phyloP scores from a whole-genome alignment of 1,140 invertebrate species.

The Laupala kohalensis region DNA sequence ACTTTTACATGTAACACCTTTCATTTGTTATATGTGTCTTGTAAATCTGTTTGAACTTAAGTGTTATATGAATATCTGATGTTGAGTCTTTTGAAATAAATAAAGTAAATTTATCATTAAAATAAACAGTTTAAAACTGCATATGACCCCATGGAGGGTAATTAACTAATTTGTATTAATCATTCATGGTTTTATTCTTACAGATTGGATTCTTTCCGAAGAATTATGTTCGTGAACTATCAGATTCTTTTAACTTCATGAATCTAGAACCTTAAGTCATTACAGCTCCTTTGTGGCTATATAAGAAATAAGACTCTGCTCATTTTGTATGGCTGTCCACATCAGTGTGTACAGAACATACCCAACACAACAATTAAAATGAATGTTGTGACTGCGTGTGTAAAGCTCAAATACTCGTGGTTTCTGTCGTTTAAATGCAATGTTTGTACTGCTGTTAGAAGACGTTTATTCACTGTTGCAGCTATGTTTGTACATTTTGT shows the following conservation, averaged over 20 bases:
- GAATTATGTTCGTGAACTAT: conserved; percentile 35
- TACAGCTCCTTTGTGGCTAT: too few species aligned
- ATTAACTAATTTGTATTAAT: too few species aligned
- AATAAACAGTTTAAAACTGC: too few species aligned
- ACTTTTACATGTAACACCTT: too few species aligned
- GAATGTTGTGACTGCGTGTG: not conserved
- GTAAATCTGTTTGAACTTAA: too few species aligned
- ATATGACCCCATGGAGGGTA: too few species aligned
- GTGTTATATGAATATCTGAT: too few species aligned
- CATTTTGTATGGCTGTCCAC: not conserved
- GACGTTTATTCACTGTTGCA: not conserved
- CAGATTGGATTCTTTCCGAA: conserved; percentile 50
- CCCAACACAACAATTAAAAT: not conserved
- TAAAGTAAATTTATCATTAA: too few species aligned
- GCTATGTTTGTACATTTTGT: not conserved
- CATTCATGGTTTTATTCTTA: too few species aligned
- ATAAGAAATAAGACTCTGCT: too few species aligned
- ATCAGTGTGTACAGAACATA: not conserved
- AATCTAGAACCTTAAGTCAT: not conserved
- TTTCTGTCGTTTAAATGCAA: not conserved
- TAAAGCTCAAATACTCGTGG: not conserved
- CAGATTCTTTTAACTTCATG: conserved; percentile 1
- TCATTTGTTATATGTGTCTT: too few species aligned
- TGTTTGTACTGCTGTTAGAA: not conserved
- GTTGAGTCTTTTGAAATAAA: too few species aligned